Evolutionary conservation across 2,888 invertebrate species (phyloP).

Genomic region (Dusona sp.): DNA sequence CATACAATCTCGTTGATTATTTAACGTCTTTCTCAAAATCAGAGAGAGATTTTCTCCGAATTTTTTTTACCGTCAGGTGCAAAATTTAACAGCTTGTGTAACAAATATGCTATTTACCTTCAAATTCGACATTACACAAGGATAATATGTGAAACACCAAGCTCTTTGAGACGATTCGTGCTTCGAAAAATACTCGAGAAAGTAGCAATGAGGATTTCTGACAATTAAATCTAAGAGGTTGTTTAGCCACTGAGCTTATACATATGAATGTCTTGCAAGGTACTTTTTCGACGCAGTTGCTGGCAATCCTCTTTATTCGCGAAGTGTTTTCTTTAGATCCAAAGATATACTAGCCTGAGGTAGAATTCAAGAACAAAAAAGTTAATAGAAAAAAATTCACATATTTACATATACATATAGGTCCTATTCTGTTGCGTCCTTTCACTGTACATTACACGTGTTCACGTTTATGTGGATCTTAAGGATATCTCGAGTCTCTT

Average conservation of each 20-base stretch:
- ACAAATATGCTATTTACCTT: neutral
- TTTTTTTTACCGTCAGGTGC: neutral
- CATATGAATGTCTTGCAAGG: constrained; percentile 11
- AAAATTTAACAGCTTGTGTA: neutral
- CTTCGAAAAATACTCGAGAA: neutral
- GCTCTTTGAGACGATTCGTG: neutral
- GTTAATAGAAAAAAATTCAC: constrained; percentile 5
- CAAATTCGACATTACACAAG: neutral
- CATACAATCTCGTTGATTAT: neutral
- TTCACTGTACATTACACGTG: constrained; percentile 1
- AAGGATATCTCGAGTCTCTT: neutral
- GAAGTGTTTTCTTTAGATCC: neutral
- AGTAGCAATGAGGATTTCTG: neutral
- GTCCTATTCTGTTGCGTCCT: neutral
- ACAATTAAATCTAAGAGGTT: constrained; percentile 17
- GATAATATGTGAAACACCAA: neutral
- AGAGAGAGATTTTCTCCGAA: neutral
- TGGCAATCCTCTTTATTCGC: constrained; percentile 13
- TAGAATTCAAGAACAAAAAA: neutral
- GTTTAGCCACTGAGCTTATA: constrained; percentile 13
- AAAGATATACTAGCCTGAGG: neutral
- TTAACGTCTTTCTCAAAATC: neutral
- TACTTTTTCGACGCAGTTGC: neutral
- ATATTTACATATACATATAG: constrained; percentile 11
- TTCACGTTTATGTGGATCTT: neutral